phyloP scores from a whole-genome alignment of 2,113 vertebrate genomes.

The Nematolebias whitei region DNA sequence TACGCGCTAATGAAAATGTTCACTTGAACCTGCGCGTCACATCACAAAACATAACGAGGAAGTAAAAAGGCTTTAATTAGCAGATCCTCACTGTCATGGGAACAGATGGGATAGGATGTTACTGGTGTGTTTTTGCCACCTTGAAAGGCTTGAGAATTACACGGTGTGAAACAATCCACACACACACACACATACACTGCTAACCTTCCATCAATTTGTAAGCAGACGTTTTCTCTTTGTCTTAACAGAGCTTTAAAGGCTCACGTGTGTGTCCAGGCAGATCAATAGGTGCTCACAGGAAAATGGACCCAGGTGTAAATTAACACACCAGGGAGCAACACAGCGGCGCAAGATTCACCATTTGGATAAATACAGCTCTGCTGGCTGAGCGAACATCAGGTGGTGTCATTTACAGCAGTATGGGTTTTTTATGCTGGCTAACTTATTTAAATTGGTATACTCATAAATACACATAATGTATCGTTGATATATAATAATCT shows the following conservation, averaged over 20 bases:
- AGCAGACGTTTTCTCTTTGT: slow-evolving; percentile 32
- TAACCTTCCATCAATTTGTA: slow-evolving; percentile 21
- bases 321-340: slow-evolving; percentile 53
- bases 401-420: neutral
- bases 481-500: too few species aligned
- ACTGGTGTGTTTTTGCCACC: slow-evolving; percentile 54
- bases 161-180: slow-evolving; percentile 23
- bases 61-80: slow-evolving; percentile 56
- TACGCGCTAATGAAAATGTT: neutral
- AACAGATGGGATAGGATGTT: slow-evolving; percentile 53
- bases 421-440: neutral
- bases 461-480: too few species aligned
- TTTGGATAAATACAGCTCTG: slow-evolving; percentile 30
- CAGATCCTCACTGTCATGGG: slow-evolving; percentile 48
- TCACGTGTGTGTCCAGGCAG: slow-evolving; percentile 45
- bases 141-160: slow-evolving; percentile 39
- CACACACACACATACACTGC: slow-evolving; percentile 7
- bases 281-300: slow-evolving; percentile 59
- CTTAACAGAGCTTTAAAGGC: slow-evolving; percentile 40
- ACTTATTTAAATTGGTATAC: neutral
- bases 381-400: slow-evolving; percentile 18
- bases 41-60: slow-evolving; percentile 20
- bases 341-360: slow-evolving; percentile 8
- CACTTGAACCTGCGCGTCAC: slow-evolving; percentile 40
- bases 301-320: slow-evolving; percentile 60